Conservation (phyloP, 2,888 invertebrate genomes). For the Lithophane ornitopus region DNA sequence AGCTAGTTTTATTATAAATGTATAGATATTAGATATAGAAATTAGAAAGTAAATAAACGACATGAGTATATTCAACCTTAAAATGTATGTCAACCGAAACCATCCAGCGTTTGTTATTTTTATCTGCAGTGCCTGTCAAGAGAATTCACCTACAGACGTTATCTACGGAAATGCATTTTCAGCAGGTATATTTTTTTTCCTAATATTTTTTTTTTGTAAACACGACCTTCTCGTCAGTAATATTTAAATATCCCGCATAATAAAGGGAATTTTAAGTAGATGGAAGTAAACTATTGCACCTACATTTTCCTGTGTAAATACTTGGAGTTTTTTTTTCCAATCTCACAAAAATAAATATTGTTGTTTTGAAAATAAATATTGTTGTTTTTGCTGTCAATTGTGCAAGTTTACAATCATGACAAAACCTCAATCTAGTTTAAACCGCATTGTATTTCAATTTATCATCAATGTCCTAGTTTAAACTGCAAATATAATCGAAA, state of each 20-base stretch:
- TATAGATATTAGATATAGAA: too few species aligned
- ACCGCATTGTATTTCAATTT: constrained; percentile 9
- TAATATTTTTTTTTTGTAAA: constrained; percentile 41
- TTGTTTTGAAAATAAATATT: constrained; percentile 11
- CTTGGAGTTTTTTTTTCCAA: background rate
- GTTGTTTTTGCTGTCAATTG: background rate
- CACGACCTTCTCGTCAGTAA: constrained; percentile 33
- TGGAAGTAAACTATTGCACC: background rate
- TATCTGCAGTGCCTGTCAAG: constrained; percentile 22
- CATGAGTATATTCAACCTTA: background rate
- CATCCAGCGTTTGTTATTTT: constrained; percentile 4
- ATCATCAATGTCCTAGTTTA: constrained; percentile 19
- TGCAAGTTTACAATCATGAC: constrained; percentile 6
- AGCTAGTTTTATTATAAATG: too few species aligned
- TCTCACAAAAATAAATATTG: background rate
- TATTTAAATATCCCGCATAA: constrained; percentile 40
- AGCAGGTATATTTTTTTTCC: constrained; percentile 32
- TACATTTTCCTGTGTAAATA: constrained; percentile 10
- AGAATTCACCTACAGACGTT: constrained; percentile 17
- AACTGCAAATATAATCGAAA: constrained; percentile 3
- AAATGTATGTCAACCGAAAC: constrained; percentile 24
- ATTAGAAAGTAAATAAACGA: background rate
- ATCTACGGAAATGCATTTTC: constrained; percentile 45
- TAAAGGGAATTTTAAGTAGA: constrained; percentile 27
- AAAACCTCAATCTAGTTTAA: constrained; percentile 15